Percentiles rank a stretch among this genome's conserved stretches.
These are phyloP conservation scores for Elephantulus edwardii DNA, from an alignment of 2,113 vertebrate genomes.

Conservation along the genomic window DNA sequence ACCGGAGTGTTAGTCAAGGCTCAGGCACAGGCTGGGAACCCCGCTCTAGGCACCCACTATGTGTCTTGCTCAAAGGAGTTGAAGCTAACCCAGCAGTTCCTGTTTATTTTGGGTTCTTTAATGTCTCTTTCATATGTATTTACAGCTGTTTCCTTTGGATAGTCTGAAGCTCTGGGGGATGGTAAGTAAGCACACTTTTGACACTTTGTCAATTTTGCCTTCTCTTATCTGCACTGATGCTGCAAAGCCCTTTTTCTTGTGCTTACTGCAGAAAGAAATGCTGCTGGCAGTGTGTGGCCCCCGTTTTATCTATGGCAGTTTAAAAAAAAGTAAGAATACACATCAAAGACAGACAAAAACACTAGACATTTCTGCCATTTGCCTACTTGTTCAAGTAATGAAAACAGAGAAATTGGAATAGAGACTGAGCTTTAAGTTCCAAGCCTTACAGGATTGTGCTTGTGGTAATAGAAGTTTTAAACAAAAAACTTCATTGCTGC, in stretches of 20 bases:
- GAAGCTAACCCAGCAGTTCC: not conserved
- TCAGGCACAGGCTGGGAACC: not conserved
- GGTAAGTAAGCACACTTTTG: not conserved
- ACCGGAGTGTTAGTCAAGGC: not conserved
- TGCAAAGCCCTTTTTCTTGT: not conserved
- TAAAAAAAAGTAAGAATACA: not conserved
- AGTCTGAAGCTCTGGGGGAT: not conserved
- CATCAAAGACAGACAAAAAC: conserved; percentile 28
- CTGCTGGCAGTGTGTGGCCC: not conserved
- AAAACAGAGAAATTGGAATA: not conserved
- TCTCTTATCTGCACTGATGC: conserved; percentile 2
- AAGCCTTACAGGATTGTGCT: not conserved
- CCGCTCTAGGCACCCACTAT: not conserved
- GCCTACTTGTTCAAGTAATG: not conserved
- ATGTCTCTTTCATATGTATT: not conserved
- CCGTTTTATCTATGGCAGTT: not conserved
- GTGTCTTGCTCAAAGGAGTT: not conserved
- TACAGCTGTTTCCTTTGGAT: not conserved
- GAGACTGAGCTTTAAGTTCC: not conserved
- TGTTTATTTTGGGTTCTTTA: not conserved
- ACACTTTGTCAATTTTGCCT: not conserved
- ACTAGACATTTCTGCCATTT: not conserved
- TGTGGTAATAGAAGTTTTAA: too few relatives aligned
- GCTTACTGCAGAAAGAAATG: not conserved
- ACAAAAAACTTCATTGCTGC: too few relatives aligned